phyloP scores from a whole-genome alignment of 2,888 invertebrate genomes.

The Tetragonisca angustula region DNA sequence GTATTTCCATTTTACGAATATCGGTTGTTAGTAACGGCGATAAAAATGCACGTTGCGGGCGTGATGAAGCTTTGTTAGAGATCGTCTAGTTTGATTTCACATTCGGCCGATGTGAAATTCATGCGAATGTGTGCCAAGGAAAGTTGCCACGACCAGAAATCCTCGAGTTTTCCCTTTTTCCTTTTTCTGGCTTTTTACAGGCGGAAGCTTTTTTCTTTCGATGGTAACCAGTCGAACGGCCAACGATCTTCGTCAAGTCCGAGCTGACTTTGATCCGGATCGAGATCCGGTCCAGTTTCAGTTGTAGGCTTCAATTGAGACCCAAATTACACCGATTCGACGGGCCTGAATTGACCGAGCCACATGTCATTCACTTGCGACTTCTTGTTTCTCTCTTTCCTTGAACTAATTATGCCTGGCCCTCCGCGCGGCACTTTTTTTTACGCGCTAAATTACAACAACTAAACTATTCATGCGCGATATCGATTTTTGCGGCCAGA shows the following conservation, averaged over 20 bases:
- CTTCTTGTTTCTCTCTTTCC: background rate
- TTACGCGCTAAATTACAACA: no score
- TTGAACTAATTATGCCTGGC: slow-evolving; percentile 8
- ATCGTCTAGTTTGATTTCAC: background rate
- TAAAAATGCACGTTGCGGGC: no score
- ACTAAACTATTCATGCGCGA: no score
- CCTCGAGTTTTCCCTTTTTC: background rate
- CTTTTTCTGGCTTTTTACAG: background rate
- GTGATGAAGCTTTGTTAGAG: no score
- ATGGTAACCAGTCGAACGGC: background rate
- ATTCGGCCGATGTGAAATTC: background rate
- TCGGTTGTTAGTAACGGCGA: no score
- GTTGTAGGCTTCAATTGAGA: slow-evolving; percentile 19
- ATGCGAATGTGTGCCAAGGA: slow-evolving; percentile 25
- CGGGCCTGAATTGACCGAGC: background rate
- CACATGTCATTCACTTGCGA: slow-evolving; percentile 10
- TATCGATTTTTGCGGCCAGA: no score
- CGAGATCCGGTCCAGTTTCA: slow-evolving; percentile 28
- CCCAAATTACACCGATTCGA: slow-evolving; percentile 22
- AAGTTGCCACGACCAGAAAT: background rate
- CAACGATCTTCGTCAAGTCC: background rate
- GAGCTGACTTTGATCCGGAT: slow-evolving; percentile 25
- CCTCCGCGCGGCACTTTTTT: no score
- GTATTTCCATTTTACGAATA: no score
- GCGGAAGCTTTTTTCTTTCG: slow-evolving; percentile 4